Evolutionary conservation across 1,140 invertebrate species (phyloP), one percentile per base, ranked within the genome.

Genomic region (Drosophila azteca): DNA sequence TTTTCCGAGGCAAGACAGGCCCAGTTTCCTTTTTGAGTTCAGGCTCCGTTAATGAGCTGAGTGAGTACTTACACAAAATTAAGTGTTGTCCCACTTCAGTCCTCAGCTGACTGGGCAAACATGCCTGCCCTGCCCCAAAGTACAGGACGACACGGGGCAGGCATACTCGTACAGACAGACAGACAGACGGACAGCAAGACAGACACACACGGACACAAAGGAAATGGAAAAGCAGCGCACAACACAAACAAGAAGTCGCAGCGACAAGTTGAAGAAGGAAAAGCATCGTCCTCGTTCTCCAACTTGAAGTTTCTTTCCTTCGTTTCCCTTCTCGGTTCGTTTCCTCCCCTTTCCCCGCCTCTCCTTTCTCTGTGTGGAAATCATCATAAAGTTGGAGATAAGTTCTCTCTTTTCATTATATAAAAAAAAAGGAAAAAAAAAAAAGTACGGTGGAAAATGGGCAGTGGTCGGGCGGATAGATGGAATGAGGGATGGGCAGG

Each of bases 31-130:
- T 74, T 65, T 75, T 75, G 75, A 39, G 35, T 39, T 39, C 35
- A 39, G 35, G 65, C 74, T 73, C 76, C 67, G 84, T 88, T 88
- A 88, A 88, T 88, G 83, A 88, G 83, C 83, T 88, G 83, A 88
- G 83, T 88, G 83, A 88, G 83, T 88, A 89, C 83, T 88, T 88
- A 88, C 84, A 88, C 84, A 88, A 89, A 88, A 88, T 89, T 88
- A 88, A 88, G 83, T 88, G 83, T 88, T 88, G 83, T 88, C 84
- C 83, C 75, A 88, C 84, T 88, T 88, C 76, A 70, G 68, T 54
- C 76, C 57, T 76, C 82, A 74, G 83, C 83, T 87, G 82, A 85
- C 71, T 87, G 68, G 67, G 84, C 76, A 84, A 84, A 76, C 73
- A 77, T 67, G 63, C 64, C 11, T 39, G 35, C 11, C 3, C 76